These are phyloP conservation scores for Ameiurus melas DNA, from an alignment of 2,113 vertebrate genomes.

Conservation along the genomic window DNA sequence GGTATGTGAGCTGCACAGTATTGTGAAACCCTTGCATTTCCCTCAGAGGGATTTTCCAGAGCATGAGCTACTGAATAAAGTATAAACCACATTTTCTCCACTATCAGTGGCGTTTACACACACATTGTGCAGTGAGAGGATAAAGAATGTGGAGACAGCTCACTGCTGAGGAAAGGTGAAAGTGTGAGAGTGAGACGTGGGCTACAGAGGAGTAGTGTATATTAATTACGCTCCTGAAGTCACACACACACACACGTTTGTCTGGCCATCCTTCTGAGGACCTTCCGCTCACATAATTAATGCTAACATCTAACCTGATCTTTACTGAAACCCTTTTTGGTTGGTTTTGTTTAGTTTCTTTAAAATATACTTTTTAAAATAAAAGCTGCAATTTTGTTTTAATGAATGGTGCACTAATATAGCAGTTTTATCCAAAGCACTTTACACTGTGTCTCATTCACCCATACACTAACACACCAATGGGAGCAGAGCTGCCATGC, in stretches of 20 bases:
- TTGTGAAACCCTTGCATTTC: constrained; percentile 34
- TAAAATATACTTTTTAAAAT: too few relatives aligned
- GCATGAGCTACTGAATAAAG: background rate
- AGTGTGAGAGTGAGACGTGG: constrained; percentile 1
- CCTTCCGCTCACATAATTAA: background rate
- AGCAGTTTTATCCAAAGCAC: too few relatives aligned
- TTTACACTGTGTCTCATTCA: too few relatives aligned
- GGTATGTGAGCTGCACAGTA: background rate
- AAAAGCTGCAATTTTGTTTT: too few relatives aligned
- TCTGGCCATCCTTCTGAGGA: background rate
- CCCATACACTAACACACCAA: too few relatives aligned
- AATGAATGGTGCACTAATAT: too few relatives aligned
- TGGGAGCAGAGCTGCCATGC: too few relatives aligned
- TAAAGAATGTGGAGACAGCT: background rate
- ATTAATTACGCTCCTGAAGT: background rate
- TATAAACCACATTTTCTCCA: background rate
- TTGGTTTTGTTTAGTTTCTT: too few relatives aligned
- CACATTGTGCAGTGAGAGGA: background rate
- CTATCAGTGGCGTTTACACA: constrained; percentile 1
- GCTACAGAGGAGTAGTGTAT: background rate
- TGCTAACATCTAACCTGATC: background rate
- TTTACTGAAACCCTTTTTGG: too few relatives aligned
- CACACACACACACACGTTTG: background rate
- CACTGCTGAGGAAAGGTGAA: background rate
- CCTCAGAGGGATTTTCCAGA: constrained; percentile 14